Conservation (phyloP, 2,888 invertebrate genomes). For the Epistrophe grossulariae region DNA sequence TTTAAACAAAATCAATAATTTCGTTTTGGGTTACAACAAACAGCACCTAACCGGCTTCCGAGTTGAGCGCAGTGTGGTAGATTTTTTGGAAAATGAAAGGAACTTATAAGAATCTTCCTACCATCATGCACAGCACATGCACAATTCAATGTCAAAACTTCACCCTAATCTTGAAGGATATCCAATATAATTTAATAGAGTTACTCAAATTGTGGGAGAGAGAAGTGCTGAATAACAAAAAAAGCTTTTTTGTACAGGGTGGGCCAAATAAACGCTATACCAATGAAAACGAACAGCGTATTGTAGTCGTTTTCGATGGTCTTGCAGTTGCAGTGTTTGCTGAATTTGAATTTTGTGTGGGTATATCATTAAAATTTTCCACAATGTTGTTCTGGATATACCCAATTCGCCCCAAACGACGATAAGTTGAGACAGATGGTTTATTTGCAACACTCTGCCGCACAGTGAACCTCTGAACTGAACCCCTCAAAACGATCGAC, state of each 20-base stretch:
- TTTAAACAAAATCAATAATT: constrained; percentile 51
- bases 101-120: constrained; percentile 22
- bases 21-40: constrained; percentile 43
- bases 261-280: too few relatives aligned
- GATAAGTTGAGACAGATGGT: too few relatives aligned
- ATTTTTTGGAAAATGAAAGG: constrained; percentile 4
- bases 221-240: constrained; percentile 4
- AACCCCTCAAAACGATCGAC: too few relatives aligned
- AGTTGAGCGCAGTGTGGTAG: constrained; percentile 60
- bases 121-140: constrained; percentile 1
- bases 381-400: too few relatives aligned
- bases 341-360: too few relatives aligned
- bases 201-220: neutral
- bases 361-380: too few relatives aligned
- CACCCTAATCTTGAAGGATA: neutral
- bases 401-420: too few relatives aligned
- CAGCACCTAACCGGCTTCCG: constrained; percentile 60
- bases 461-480: too few relatives aligned
- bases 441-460: too few relatives aligned
- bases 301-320: too few relatives aligned
- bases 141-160: constrained; percentile 19
- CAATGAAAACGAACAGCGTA: too few relatives aligned
- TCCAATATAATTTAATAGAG: neutral
- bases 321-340: too few relatives aligned
- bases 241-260: constrained; percentile 12